Evolutionary conservation across 2,797 vertebrate species (phyloP), one percentile per base, ranked within the genome.

Genomic region (Chelon auratus): DNA sequence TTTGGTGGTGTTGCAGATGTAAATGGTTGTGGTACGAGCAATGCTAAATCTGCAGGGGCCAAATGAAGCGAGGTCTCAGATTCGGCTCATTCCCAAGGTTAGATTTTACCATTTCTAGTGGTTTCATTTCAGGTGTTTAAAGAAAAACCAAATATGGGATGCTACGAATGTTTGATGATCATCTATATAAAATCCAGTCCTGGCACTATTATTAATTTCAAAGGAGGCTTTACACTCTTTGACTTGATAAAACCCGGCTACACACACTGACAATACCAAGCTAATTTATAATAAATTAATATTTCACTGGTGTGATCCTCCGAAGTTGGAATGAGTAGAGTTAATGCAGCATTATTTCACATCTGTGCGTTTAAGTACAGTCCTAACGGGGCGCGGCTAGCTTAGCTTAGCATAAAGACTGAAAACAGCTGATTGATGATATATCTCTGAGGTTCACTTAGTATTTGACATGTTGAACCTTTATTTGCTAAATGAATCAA

Each of bases 271-370:
- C 52, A 8, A 36, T 2, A 61, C 36, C 47, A 55, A 8, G 26
- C 8, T 48, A 17, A 62, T 51, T 68, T 51, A 59, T 24, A 51
- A 40, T 50, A 59, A 33, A 60, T 51, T 43, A 48, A 14, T 60
- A 11, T 51, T 68, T 42, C 51, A 48, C 8, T 52, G 26, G 50
- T 26, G 14, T 8, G 30, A 67, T 37, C 43, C 15, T 67, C 54
- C 17, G 7, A 58, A 58, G 3, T 58, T 45, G 39, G 43, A 47
- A 39, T 24, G n/a, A 45, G 43, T 17, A 17, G 43, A 33, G 37
- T 58, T 2, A 8, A 45, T 45, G 43, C 43, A 45, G 43, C 43
- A 45, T 17, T 15, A n/a, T 45, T 9, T 45, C 43, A 45, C 15
- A 45, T 45, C 43, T 45, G 43, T n/a, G 42, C 15, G 15, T 45